Evolutionary conservation across 2,113 vertebrate genomes (phyloP).

Genomic region (Peromyscus maniculatus): DNA sequence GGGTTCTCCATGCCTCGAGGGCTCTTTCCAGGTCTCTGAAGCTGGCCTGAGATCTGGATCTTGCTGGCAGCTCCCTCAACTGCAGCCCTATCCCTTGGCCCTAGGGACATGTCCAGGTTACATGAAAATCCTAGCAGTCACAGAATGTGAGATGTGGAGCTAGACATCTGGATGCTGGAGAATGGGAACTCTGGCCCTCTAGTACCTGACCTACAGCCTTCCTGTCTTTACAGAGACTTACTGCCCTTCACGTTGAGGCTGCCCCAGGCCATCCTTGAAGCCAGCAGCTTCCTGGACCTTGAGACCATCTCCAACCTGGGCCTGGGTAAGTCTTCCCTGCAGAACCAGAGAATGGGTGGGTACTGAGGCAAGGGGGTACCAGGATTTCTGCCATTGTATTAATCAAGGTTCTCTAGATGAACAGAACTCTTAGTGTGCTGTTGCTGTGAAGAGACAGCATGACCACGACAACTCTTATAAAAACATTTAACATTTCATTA

Average conservation of each 20-base stretch:
- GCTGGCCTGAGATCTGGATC: not conserved
- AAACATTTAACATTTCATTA: not conserved
- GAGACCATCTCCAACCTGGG: slow-evolving; percentile 93
- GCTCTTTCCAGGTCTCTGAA: not conserved
- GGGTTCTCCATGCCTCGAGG: not conserved
- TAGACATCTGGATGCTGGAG: not conserved
- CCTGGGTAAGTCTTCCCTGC: slow-evolving; percentile 89
- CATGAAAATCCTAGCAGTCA: not conserved
- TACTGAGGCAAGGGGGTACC: not conserved
- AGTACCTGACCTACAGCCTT: not conserved
- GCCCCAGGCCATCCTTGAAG: slow-evolving; percentile 92
- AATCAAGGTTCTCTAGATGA: not conserved
- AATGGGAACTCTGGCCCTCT: not conserved
- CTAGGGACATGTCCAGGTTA: not conserved
- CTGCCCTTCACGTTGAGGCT: slow-evolving; percentile 92
- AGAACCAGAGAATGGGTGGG: not conserved
- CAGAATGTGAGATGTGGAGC: accelerated
- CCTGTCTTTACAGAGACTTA: slow-evolving; percentile 91
- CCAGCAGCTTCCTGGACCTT: slow-evolving; percentile 91
- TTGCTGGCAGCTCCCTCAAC: not conserved
- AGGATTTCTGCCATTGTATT: not conserved
- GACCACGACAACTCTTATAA: not conserved
- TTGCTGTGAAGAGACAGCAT: not conserved
- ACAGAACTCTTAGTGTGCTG: not conserved
- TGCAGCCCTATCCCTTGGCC: not conserved